Base-by-base conservation (phyloP, 2,888 invertebrate genomes). In the Onchidella celtica region DNA sequence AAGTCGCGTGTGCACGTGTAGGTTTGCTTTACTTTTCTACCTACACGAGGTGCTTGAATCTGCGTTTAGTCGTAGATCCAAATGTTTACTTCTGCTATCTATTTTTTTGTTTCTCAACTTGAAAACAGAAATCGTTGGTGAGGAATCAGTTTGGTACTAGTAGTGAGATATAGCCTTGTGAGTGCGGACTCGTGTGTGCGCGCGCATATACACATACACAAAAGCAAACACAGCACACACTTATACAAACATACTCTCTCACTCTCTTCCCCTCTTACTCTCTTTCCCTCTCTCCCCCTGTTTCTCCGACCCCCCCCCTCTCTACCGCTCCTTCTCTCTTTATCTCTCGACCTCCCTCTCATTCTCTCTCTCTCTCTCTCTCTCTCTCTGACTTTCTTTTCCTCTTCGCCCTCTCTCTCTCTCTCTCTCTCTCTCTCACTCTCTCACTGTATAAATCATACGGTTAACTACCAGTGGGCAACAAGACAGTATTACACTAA, bases 361-460 rank as follows among this genome's bases (percentile, higher is more conserved):
- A 17, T n/a, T 59, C 59, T 59, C 59, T 59, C 59, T 59, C 59
- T 59, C 59, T 59, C 59, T 59, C 59, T 59, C 59, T 59, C 24
- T 78, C 69, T 88, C 87, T 77, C 85, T 90, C 76, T 88, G 89
- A 75, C 89, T 89, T 84, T 59, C 59, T 59, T n/a, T 59, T n/a
- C n/a, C 59, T n/a, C n/a, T 59, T n/a, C n/a, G 24, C n/a, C 24
- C n/a, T 59, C 59, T 59, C 21, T 59, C 59, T 59, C 47, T 47
- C 47, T 11, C 47, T 47, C 47, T 29, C 86, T 40, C 90, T 90
- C 0, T 85, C n/a, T n/a, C n/a, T n/a, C n/a, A n/a, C n/a, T n/a
- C n/a, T n/a, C n/a, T n/a, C n/a, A n/a, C n/a, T n/a, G n/a, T n/a
- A n/a, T n/a, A n/a, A n/a, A n/a, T n/a, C n/a, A n/a, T n/a, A n/a